Evolutionary conservation across 2,797 vertebrate species (phyloP).

Genomic region (Sciaenops ocellatus): DNA sequence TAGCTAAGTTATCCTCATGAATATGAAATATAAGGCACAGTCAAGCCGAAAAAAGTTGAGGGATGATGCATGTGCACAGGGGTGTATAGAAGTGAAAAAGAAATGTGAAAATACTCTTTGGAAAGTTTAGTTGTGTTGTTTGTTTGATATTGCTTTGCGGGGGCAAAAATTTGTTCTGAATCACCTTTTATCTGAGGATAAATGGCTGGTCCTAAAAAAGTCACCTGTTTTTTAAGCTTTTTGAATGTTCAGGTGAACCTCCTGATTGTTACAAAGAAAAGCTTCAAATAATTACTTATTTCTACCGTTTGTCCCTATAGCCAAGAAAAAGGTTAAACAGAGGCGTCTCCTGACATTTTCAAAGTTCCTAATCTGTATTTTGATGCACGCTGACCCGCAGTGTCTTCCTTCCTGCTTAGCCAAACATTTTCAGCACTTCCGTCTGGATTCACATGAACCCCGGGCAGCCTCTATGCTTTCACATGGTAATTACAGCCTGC

Average conservation of each 20-base stretch:
- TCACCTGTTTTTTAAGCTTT: background rate
- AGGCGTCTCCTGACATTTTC: constrained; percentile 74
- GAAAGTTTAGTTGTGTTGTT: constrained; percentile 45
- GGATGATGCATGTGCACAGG: constrained; percentile 57
- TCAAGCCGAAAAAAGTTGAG: constrained; percentile 65
- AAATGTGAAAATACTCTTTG: constrained; percentile 43
- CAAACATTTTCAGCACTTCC: constrained; percentile 63
- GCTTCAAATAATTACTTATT: constrained; percentile 15
- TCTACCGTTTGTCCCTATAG: constrained; percentile 20
- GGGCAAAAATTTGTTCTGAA: background rate
- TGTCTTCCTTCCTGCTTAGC: constrained; percentile 58
- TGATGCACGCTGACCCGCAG: constrained; percentile 57
- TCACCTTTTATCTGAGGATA: constrained; percentile 11
- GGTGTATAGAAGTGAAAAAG: constrained; percentile 49
- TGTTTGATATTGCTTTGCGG: constrained; percentile 18
- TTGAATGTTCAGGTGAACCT: constrained; percentile 9
- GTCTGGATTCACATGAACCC: constrained; percentile 59
- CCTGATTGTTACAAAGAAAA: constrained; percentile 22
- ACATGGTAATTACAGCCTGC: constrained; percentile 78
- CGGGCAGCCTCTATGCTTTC: constrained; percentile 63
- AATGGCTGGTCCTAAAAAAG: background rate
- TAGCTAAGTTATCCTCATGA: constrained; percentile 84
- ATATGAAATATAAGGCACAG: constrained; percentile 78
- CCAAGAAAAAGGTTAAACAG: constrained; percentile 65
- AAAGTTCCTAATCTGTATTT: constrained; percentile 65